Percentiles rank a stretch among this genome's conserved stretches.
Evolutionary conservation across 2,113 vertebrate genomes (phyloP).

Genomic region (Arenaria interpres): DNA sequence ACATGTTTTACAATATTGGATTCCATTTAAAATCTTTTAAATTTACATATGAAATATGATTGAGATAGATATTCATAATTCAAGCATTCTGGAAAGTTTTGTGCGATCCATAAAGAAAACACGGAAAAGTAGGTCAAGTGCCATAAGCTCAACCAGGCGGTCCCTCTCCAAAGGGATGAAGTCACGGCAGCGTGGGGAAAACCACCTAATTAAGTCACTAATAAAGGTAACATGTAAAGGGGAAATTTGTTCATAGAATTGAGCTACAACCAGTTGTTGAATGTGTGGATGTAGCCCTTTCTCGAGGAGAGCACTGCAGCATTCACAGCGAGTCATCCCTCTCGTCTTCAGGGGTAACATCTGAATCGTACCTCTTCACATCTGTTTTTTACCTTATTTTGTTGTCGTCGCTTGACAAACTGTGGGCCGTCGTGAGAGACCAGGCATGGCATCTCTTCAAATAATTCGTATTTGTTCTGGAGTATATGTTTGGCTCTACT

Average conservation of each 20-base stretch:
- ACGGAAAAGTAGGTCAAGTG: constrained; percentile 38
- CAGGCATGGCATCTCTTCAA: neutral
- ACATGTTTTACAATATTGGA: constrained; percentile 60
- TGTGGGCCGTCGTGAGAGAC: neutral
- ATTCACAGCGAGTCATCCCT: neutral
- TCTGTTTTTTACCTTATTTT: neutral
- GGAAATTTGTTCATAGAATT: neutral
- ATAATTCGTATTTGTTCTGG: neutral
- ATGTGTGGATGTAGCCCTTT: neutral
- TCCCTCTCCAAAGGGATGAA: neutral
- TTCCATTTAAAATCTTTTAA: constrained; percentile 23
- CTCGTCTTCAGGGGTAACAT: neutral
- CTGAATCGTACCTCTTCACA: neutral
- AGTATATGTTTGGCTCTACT: neutral
- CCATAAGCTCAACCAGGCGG: neutral
- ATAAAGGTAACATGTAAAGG: neutral
- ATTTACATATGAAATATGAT: constrained; percentile 40
- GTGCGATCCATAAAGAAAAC: neutral
- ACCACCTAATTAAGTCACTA: constrained; percentile 15
- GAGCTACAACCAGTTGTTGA: neutral
- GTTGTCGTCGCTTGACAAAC: neutral
- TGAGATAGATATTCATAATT: neutral
- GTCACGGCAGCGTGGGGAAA: neutral
- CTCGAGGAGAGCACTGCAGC: accelerated
- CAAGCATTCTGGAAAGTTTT: constrained; percentile 9